Evolutionary conservation across 2,888 invertebrate genomes (phyloP).

Genomic region (Iselma pallidipennis): DNA sequence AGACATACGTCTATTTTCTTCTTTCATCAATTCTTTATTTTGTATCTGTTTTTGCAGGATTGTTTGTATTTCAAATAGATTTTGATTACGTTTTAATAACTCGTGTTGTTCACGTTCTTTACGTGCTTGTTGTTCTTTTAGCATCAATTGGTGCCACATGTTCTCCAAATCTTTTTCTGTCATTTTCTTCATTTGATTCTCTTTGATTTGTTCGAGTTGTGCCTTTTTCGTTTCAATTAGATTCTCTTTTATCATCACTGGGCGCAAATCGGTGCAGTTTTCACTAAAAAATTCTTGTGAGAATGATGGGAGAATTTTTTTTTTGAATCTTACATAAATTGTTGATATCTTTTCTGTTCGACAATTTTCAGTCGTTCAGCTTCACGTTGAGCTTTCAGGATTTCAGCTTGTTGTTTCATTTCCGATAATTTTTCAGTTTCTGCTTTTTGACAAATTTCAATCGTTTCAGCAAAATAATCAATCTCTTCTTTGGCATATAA

Average conservation of each 20-base stretch:
- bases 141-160: conserved; percentile 65
- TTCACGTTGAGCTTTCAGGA: conserved; percentile 58
- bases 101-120: conserved; percentile 61
- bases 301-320: too few relatives aligned
- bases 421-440: conserved; percentile 58
- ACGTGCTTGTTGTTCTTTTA: conserved; percentile 63
- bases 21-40: conserved; percentile 46
- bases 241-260: conserved; percentile 56
- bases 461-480: conserved; percentile 59
- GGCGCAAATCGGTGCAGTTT: conserved; percentile 57
- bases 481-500: conserved; percentile 60
- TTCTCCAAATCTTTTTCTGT: conserved; percentile 62
- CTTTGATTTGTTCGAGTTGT: conserved; percentile 65
- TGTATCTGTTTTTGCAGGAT: conserved; percentile 49
- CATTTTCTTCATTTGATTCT: conserved; percentile 60
- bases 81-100: conserved; percentile 53
- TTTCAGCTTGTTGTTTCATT: conserved; percentile 56
- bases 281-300: conserved; percentile 35
- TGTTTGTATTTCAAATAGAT: conserved; percentile 52
- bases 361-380: conserved; percentile 60
- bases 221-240: conserved; percentile 60
- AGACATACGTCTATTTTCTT: conserved; percentile 40
- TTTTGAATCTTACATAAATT: conserved; percentile 46
- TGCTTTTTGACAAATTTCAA: conserved; percentile 60
- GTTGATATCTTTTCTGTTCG: conserved; percentile 54